Evolutionary conservation across 2,113 vertebrate species (phyloP).

Genomic region (Acrocephalus arundinaceus): DNA sequence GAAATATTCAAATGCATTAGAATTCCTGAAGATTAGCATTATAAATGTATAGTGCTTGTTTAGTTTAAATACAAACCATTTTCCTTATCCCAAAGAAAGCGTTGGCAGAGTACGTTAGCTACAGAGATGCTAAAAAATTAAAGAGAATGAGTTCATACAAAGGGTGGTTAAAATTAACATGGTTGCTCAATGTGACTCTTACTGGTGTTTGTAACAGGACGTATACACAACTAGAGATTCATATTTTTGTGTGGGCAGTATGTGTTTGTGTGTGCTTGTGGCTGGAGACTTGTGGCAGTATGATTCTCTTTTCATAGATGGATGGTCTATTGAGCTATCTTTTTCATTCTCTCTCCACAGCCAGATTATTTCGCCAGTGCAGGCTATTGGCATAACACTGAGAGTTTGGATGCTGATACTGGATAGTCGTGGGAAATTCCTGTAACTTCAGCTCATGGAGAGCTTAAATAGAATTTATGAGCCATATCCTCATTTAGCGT

Average conservation of each 20-base stretch:
- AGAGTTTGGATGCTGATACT: slow-evolving; percentile 37
- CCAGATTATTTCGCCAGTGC: slow-evolving; percentile 29
- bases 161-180: not conserved
- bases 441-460: slow-evolving; percentile 54
- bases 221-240: not conserved
- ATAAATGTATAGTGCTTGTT: not conserved
- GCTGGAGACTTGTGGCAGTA: not conserved
- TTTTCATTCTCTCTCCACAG: slow-evolving; percentile 4
- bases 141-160: not conserved
- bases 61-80: not conserved
- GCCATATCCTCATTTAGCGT: slow-evolving; percentile 37
- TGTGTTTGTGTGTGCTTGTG: not conserved
- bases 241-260: not conserved
- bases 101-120: not conserved
- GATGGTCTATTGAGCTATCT: not conserved
- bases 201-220: not conserved
- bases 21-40: not conserved
- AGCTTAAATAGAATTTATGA: slow-evolving; percentile 60
- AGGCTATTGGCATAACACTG: slow-evolving; percentile 16
- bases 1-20: slow-evolving; percentile 1
- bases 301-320: not conserved
- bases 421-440: slow-evolving; percentile 61
- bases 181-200: not conserved
- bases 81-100: not conserved
- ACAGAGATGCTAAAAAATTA: not conserved